These are phyloP conservation scores for Phenganax subtilis DNA, from an alignment of 92 coral and sea anemone genomes.

Conservation along the genomic window DNA sequence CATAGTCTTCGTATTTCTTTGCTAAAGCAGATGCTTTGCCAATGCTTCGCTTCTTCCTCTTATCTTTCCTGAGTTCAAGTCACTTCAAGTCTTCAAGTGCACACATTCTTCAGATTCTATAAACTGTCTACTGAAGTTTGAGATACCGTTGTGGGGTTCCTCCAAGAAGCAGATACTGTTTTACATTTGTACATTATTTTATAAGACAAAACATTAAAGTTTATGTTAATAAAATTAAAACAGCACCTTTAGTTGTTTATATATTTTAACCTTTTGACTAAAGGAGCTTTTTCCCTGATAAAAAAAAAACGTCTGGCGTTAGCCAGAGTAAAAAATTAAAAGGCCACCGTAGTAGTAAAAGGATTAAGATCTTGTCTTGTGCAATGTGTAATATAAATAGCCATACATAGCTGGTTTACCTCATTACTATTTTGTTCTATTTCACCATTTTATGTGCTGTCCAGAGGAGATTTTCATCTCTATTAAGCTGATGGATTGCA, in stretches of 20 bases:
- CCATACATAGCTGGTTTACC: conserved; percentile 11
- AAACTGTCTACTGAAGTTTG: conserved; percentile 43
- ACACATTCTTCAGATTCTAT: conserved; percentile 56
- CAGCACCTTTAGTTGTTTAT: conserved; percentile 38
- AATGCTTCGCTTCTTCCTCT: conserved; percentile 36
- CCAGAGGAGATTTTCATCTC: conserved; percentile 19
- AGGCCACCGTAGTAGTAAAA: too few relatives aligned
- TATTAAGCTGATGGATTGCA: not conserved
- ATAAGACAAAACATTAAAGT: conserved; percentile 18
- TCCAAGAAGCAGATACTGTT: not conserved
- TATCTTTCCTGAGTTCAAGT: conserved; percentile 57
- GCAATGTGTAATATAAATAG: conserved; percentile 48
- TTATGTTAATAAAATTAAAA: conserved; percentile 21
- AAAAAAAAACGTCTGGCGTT: too few relatives aligned
- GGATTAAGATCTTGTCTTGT: conserved; percentile 21
- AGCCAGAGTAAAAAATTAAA: too few relatives aligned
- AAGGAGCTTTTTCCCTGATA: too few relatives aligned
- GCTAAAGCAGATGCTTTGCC: conserved; percentile 35
- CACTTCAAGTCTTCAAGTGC: conserved; percentile 41
- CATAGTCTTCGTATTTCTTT: conserved; percentile 47
- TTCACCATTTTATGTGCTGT: conserved; percentile 18
- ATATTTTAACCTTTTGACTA: conserved; percentile 4
- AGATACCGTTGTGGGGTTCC: conserved; percentile 46
- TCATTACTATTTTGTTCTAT: conserved; percentile 18
- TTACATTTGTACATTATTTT: conserved; percentile 23